phyloP scores from a whole-genome alignment of 2,113 vertebrate genomes.

The Coreoperca whiteheadi region DNA sequence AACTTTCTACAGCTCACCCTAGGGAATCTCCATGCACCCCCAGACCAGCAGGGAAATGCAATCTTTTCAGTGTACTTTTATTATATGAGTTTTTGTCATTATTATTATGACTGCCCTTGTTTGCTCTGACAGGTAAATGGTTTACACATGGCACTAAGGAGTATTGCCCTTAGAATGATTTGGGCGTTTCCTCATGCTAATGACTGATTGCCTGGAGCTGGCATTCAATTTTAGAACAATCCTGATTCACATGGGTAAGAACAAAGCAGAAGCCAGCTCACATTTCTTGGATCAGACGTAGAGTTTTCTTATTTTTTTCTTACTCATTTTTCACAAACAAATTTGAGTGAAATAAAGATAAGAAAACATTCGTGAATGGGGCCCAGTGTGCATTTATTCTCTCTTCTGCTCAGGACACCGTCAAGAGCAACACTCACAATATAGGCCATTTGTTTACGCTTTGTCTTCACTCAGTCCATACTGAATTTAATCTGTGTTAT shows the following conservation, averaged over 20 bases:
- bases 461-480: background rate
- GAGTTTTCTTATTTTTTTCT: background rate
- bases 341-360: background rate
- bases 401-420: background rate
- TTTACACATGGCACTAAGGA: background rate
- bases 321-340: background rate
- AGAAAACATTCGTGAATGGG: background rate
- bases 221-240: background rate
- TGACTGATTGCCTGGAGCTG: background rate
- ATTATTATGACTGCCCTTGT: background rate
- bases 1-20: background rate
- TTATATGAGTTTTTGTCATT: background rate
- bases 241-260: background rate
- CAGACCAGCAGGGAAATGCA: background rate
- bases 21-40: background rate
- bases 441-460: background rate
- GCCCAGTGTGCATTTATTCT: background rate
- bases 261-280: background rate
- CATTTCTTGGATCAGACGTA: background rate
- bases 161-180: background rate
- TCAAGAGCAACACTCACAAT: background rate
- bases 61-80: background rate
- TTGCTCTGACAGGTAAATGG: background rate
- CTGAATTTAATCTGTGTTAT: background rate
- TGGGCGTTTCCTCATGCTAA: background rate